Evolutionary conservation across 2,113 vertebrate genomes (phyloP).

Genomic region (Phaethornis superciliosus): DNA sequence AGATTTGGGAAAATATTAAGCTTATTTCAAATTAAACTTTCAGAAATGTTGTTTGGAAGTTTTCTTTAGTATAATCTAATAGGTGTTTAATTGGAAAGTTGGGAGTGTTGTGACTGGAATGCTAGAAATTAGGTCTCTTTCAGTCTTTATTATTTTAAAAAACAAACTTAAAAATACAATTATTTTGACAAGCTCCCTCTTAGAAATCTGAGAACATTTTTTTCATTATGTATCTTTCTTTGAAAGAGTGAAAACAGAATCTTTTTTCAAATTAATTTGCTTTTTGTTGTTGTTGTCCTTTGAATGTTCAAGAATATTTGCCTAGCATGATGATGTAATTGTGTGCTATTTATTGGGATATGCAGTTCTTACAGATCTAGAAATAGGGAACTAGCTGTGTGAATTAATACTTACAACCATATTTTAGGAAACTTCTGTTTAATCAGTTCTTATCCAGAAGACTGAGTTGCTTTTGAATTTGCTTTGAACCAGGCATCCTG

Average conservation of each 20-base stretch:
- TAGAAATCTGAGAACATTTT: background rate
- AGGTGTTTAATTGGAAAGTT: background rate
- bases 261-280: background rate
- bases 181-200: background rate
- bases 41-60: background rate
- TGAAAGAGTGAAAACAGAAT: background rate
- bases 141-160: background rate
- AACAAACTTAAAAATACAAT: background rate
- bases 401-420: background rate
- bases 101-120: background rate
- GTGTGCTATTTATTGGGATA: background rate
- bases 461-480: background rate
- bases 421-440: background rate
- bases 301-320: background rate
- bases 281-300: background rate
- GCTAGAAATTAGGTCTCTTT: background rate
- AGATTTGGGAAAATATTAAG: background rate
- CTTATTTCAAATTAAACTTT: background rate
- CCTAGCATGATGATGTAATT: background rate
- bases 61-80: background rate
- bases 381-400: background rate
- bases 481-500: background rate
- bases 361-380: background rate
- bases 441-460: background rate
- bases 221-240: background rate